Base-by-base conservation (phyloP, 2,888 invertebrate genomes). In the Ennomos quercinarius region DNA sequence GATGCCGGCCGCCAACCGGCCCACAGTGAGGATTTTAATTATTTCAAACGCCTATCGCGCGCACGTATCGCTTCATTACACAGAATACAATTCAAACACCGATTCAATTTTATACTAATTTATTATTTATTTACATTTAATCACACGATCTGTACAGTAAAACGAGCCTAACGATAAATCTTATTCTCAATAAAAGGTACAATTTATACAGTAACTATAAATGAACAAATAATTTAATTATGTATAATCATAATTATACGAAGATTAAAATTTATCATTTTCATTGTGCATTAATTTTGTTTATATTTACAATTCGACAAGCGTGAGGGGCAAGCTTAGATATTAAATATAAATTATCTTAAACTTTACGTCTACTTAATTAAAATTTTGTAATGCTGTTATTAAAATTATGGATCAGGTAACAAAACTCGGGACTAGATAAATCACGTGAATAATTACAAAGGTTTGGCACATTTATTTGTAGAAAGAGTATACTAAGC, bases 301-400 rank as follows among this genome's bases (percentile, higher is more conserved):
- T 68, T 76, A 76, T 89, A 91, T 91, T 83, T 91, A 89, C 88
- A 88, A 68, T 77, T 81, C 71, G 77, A 80, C 83, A 89, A 89
- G 91, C 91, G 91, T 90, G 91, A 82, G 73, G 83, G 81, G 81
- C 83, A 89, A 90, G 91, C 91, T 82, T 84, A 81, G 76, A 78
- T 81, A 81, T 63, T 70, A 62, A 57, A 53, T 62, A 51, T 55
- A 43, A 48, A 54, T 49, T 56, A 47, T 58, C 52, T 59, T 62
- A 60, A 58, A 53, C 13, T 54, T 66, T 61, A 55, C 49, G 37
- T 69, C 59, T 73, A 78, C 71, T 45, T 70, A 73, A 67, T 62
- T 57, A 63, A 61, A 57, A 45, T 63, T 58, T 35, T 61, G 54
- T 59, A 63, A 67, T 53, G 51, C 64, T 65, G 27, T 27, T 59